These are phyloP conservation scores for Dicrostonyx torquatus DNA, from an alignment of 2,797 vertebrate species.

Conservation along the genomic window DNA sequence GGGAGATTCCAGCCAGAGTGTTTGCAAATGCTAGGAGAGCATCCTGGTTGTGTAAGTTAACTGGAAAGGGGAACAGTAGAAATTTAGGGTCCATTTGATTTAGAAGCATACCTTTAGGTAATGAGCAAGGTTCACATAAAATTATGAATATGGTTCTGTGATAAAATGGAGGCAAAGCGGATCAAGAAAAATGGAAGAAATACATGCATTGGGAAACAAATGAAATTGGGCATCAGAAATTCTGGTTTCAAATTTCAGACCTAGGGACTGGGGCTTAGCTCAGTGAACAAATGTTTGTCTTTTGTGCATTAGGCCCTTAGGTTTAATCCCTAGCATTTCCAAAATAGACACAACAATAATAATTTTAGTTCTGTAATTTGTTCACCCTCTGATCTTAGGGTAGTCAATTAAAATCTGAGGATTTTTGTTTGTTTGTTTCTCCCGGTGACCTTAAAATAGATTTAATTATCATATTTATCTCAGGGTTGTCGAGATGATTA, in stretches of 20 bases:
- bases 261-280: neutral
- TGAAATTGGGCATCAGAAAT: neutral
- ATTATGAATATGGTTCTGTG: neutral
- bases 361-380: neutral
- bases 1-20: neutral
- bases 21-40: neutral
- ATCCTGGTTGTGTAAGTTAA: neutral
- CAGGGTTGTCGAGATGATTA: neutral
- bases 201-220: neutral
- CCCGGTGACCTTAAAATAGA: neutral
- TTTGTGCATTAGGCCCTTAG: neutral
- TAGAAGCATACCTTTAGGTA: neutral
- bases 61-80: neutral
- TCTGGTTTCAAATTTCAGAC: conserved; percentile 32
- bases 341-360: neutral
- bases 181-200: conserved; percentile 11
- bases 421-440: neutral
- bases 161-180: conserved; percentile 24
- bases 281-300: neutral
- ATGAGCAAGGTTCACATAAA: neutral
- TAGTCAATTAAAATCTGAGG: conserved; percentile 34
- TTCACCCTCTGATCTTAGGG: neutral
- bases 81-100: neutral
- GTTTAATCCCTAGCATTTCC: neutral
- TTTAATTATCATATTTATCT: neutral